Conservation (phyloP, 2,113 vertebrate genomes). For the Zapornia atra region DNA sequence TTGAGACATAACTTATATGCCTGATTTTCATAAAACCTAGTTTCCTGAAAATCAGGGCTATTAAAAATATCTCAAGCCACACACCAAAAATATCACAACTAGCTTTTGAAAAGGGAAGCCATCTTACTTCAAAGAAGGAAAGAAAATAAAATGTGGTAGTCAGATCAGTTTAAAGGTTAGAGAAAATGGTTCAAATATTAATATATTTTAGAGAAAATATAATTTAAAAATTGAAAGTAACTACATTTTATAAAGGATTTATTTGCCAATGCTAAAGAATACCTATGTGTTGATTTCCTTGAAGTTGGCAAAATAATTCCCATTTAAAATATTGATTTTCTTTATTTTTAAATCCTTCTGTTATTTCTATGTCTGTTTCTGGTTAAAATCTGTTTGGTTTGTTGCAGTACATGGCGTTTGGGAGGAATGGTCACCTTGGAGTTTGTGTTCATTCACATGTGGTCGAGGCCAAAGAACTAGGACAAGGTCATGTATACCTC, state of each 20-base stretch:
- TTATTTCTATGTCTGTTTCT: conserved; percentile 51
- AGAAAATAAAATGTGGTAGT: not conserved
- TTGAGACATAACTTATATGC: not conserved
- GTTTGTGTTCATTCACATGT: conserved; percentile 98
- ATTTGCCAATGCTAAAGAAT: not conserved
- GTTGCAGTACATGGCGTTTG: conserved; percentile 98
- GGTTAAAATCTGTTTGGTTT: conserved; percentile 85
- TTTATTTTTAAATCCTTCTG: conserved; percentile 46
- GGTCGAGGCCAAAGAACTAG: conserved; percentile 98
- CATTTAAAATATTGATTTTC: not conserved
- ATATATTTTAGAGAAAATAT: not conserved
- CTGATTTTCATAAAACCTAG: not conserved
- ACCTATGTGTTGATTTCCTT: not conserved
- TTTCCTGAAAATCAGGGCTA: not conserved
- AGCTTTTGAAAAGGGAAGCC: not conserved
- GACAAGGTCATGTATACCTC: conserved; percentile 93
- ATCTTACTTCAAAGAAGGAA: not conserved
- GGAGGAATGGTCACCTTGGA: conserved; percentile 99
- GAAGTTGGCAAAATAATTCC: not conserved
- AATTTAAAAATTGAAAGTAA: not conserved
- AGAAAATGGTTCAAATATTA: not conserved
- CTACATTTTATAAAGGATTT: not conserved
- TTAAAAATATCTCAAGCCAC: not conserved
- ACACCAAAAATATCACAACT: not conserved
- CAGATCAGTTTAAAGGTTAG: not conserved